These are phyloP conservation scores for Epinephelus malabaricus DNA, from an alignment of 2,797 vertebrate species.

Conservation along the genomic window DNA sequence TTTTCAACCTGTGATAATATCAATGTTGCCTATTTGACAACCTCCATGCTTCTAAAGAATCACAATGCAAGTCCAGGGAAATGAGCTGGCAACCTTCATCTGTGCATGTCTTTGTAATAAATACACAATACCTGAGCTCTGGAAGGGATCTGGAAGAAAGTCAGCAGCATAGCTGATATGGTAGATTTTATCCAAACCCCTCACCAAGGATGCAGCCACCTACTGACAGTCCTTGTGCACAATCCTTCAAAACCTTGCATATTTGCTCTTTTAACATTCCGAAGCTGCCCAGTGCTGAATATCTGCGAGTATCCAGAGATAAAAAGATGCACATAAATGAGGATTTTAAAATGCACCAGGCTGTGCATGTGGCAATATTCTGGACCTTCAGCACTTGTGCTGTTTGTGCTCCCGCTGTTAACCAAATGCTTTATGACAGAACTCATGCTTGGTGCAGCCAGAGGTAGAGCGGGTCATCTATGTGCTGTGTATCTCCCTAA, in stretches of 20 bases:
- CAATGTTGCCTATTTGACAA: not conserved
- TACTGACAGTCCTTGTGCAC: not conserved
- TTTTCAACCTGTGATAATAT: not conserved
- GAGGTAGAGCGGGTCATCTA: constrained; percentile 39
- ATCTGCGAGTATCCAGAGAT: constrained; percentile 20
- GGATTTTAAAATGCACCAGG: constrained; percentile 62
- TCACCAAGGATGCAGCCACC: constrained; percentile 16
- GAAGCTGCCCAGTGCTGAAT: constrained; percentile 3
- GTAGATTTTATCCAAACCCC: not conserved
- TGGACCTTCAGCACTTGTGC: constrained; percentile 41
- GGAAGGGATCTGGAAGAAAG: constrained; percentile 16
- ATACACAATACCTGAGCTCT: constrained; percentile 9
- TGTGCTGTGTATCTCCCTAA: constrained; percentile 22
- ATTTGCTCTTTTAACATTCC: constrained; percentile 36
- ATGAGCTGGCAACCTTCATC: not conserved
- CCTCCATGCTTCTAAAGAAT: not conserved
- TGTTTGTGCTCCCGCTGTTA: constrained; percentile 39
- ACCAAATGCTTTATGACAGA: constrained; percentile 63
- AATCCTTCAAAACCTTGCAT: constrained; percentile 13
- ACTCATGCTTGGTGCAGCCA: constrained; percentile 21
- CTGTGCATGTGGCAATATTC: constrained; percentile 18
- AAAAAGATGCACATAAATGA: constrained; percentile 49
- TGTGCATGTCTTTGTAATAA: constrained; percentile 2
- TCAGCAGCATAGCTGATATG: not conserved
- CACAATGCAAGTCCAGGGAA: not conserved